Base-by-base conservation (phyloP, 2,797 vertebrate species). In the Melanotaenia nigrans region DNA sequence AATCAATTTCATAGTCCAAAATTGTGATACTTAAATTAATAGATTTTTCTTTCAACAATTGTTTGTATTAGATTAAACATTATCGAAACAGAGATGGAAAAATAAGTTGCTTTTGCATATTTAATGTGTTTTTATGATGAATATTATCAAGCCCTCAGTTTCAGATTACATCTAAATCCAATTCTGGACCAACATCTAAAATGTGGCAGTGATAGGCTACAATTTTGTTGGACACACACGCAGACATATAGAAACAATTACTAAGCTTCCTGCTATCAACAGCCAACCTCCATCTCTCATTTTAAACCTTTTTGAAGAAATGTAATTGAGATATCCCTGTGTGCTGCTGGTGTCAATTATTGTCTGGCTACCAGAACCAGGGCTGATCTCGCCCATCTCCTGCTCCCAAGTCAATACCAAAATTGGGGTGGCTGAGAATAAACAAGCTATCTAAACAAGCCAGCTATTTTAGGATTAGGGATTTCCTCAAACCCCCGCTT, bases 361-460 rank as follows among this genome's bases (percentile, higher is more conserved):
- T 62, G 81, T 84, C 73, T 57, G 30, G 68, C 85, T 86, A 86
- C 86, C 84, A 81, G 73, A 79, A 77, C 75, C 75, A 61, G 64
- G 58, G 64, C 78, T 33, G 60, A 84, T 83, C 89, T 85, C 77
- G 69, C 58, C 74, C 75, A 82, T 88, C 85, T 91, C 84, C 87
- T 89, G 82, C 76, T 78, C 73, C 58, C 70, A 55, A 61, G 72
- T 65, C 71, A 51, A 24, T 56, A 49, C 64, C 85, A 65, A 90
- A 86, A 92, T 86, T 91, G 84, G 75, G 86, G 81, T 87, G 83
- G 76, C 76, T 65, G 77, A 81, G 72, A 81, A 81, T 86, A 92
- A 90, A 90, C 89, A 90, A 81, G 74, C 77, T 55, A 70, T 84
- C 82, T 55, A 82, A 88, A 85, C 76, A 85, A 54, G 20, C 16